Conservation (phyloP, 1,140 invertebrate species). For the Brachionus asplanchnoidis region DNA sequence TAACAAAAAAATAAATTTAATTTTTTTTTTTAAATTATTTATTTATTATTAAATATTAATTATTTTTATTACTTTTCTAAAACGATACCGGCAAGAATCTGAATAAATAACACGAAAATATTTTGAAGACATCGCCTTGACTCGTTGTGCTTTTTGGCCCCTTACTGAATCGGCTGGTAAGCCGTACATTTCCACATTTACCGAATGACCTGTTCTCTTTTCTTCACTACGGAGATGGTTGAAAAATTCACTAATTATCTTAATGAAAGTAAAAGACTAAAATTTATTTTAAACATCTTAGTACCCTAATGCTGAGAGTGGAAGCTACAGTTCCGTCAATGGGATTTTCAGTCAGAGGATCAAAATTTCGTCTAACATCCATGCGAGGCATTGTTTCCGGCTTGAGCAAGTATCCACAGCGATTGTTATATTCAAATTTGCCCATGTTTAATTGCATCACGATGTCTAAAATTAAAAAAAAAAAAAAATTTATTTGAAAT, state of each 20-base stretch:
- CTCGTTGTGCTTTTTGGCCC: constrained; percentile 15
- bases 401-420: constrained; percentile 54
- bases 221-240: not conserved
- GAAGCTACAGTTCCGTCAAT: constrained; percentile 58
- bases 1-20: constrained; percentile 8
- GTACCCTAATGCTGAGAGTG: constrained; percentile 54
- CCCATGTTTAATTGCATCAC: constrained; percentile 99
- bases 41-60: too few relatives aligned
- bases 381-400: constrained; percentile 54
- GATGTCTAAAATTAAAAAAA: constrained; percentile 65
- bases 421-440: constrained; percentile 76
- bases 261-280: not conserved
- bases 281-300: not conserved
- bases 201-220: not conserved
- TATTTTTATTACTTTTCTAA: constrained; percentile 23
- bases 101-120: constrained; percentile 20
- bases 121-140: not conserved
- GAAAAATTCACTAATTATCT: constrained; percentile 19
- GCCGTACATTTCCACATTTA: constrained; percentile 31
- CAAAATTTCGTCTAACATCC: constrained; percentile 51
- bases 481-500: not conserved
- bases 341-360: constrained; percentile 58
- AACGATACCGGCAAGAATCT: not conserved
- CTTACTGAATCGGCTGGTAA: not conserved
- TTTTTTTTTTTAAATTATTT: not conserved